A percentile compares a stretch with the other conserved stretches of the same genome.
These are phyloP conservation scores for Dipodomys stephensi DNA, from an alignment of 2,113 vertebrate genomes.

Conservation along the genomic window DNA sequence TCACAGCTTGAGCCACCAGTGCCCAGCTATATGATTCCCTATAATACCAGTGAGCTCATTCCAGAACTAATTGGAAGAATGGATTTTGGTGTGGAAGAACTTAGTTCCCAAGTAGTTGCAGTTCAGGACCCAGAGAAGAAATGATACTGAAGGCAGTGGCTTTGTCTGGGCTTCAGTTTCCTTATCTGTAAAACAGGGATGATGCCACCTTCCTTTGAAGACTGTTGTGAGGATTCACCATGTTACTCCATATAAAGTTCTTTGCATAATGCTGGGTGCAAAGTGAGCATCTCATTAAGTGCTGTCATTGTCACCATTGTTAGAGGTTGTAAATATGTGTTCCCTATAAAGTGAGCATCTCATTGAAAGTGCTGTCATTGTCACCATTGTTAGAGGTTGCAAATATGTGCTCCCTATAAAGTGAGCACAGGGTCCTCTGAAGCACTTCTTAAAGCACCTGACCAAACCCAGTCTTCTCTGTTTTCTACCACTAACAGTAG, in stretches of 20 bases:
- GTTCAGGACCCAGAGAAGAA: conserved; percentile 22
- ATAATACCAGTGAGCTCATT: conserved; percentile 1
- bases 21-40: not conserved
- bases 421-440: conserved; percentile 2
- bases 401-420: not conserved
- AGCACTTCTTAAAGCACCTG: not conserved
- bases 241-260: not conserved
- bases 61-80: conserved; percentile 34
- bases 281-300: not conserved
- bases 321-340: not conserved
- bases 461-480: conserved; percentile 4
- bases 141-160: conserved; percentile 21
- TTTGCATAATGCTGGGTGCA: not conserved
- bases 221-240: not conserved
- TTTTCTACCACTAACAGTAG: not conserved
- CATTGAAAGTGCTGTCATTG: not conserved
- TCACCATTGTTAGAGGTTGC: not conserved
- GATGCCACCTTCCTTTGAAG: not conserved
- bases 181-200: conserved; percentile 25
- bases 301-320: not conserved
- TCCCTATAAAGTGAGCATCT: not conserved
- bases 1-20: too few species aligned
- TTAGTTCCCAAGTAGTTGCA: conserved; percentile 20
- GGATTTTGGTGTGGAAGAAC: conserved; percentile 26
- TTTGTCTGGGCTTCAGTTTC: not conserved